A percentile compares a stretch with the other conserved stretches of the same genome.
Conservation (phyloP, 35 echinoderm and acorn worm genomes). For the Lytechinus variegatus region DNA sequence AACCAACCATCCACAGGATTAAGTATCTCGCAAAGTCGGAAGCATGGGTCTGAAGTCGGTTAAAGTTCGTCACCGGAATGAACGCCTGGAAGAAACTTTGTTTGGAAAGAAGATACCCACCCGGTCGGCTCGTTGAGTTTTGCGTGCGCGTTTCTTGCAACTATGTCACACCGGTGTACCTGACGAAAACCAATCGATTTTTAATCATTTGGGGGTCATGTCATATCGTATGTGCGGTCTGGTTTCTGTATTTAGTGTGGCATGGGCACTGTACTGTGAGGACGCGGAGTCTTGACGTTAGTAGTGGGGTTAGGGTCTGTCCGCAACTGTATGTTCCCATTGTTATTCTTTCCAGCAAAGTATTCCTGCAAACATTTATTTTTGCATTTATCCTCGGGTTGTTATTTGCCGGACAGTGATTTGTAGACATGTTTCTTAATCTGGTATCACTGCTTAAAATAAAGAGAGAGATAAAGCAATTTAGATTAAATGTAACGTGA, state of each 20-base stretch:
- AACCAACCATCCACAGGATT: background rate
- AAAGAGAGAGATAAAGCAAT: background rate
- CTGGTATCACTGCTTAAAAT: background rate
- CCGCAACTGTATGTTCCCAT: background rate
- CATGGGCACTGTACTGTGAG: background rate
- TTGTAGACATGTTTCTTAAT: background rate
- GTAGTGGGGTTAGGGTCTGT: background rate
- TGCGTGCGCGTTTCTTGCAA: background rate
- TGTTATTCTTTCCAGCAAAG: background rate
- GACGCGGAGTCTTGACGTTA: background rate
- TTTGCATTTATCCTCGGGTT: background rate
- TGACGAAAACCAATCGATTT: too few relatives aligned
- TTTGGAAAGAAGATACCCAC: background rate
- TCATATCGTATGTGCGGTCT: too few relatives aligned
- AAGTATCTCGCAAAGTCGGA: background rate
- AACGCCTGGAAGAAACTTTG: background rate
- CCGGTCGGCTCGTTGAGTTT: background rate
- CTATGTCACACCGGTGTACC: too few relatives aligned
- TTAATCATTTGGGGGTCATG: too few relatives aligned
- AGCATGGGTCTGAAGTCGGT: background rate
- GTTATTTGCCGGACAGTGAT: background rate
- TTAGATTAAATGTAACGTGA: background rate
- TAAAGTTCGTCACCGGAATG: background rate
- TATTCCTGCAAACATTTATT: background rate
- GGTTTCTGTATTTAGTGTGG: too few relatives aligned